Evolutionary conservation across 1,140 invertebrate genomes (phyloP).

Genomic region (Drosophila kohkoa): DNA sequence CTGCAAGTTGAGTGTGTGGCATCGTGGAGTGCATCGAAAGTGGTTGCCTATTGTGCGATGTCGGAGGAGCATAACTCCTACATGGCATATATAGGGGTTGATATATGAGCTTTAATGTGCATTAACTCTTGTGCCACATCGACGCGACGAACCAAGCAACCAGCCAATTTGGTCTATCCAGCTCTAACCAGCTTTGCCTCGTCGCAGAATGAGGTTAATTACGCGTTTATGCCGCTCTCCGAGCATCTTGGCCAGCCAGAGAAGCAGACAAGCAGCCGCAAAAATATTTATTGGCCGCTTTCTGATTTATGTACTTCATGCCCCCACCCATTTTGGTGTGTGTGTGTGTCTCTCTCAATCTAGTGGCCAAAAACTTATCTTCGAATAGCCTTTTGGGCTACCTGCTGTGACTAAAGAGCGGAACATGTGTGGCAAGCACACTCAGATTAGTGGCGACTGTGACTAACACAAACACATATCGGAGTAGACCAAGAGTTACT

Average conservation of each 20-base stretch:
- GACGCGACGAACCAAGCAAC: too few species aligned
- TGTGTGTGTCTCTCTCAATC: neutral
- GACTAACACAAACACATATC: constrained; percentile 2
- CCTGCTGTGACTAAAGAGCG: constrained; percentile 38
- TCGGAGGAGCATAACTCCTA: constrained; percentile 3
- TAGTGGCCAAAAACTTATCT: constrained; percentile 15
- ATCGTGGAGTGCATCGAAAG: constrained; percentile 23
- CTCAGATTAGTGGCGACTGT: constrained; percentile 10
- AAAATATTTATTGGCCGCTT: constrained; percentile 73
- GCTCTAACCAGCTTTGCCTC: constrained; percentile 14
- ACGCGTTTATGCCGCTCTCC: constrained; percentile 68
- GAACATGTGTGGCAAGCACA: constrained; percentile 32
- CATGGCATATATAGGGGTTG: constrained; percentile 57
- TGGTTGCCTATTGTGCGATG: constrained; percentile 55
- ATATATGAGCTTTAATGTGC: constrained; percentile 79
- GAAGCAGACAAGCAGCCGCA: constrained; percentile 11
- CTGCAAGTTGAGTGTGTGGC: constrained; percentile 53
- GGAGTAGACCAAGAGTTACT: constrained; percentile 4
- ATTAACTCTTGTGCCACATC: constrained; percentile 72
- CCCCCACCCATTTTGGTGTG: neutral
- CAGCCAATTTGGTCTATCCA: neutral
- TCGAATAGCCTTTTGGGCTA: constrained; percentile 17
- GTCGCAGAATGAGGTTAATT: constrained; percentile 70
- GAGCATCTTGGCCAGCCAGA: constrained; percentile 31
- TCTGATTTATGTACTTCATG: constrained; percentile 66